Base-by-base conservation (phyloP, 2,113 vertebrate species). In the Anas platyrhynchos region DNA sequence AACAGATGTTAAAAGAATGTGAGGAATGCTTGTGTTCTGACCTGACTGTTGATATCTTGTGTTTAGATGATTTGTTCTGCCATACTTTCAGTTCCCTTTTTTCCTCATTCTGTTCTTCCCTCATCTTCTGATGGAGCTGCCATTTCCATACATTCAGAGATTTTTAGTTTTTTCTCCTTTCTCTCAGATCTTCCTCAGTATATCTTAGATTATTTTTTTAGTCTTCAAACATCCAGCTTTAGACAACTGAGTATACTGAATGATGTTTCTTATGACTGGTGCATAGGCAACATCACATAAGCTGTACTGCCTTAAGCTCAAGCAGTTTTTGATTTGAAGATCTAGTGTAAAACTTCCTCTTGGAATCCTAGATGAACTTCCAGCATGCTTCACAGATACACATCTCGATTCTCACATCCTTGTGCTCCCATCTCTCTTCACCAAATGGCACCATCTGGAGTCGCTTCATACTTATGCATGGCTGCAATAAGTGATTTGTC, bases 361-460 rank as follows among this genome's bases (percentile, higher is more conserved):
- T 87, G 69, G 69, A 91, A 74, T 74, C 59, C 46, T 71, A 2
- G 32, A 27, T 91, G 82, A 96, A 83, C 61, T 81, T 89, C 16
- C 26, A 48, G 43, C 3, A 0, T 65, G 48, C 52, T 88, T 94
- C 79, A 84, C 65, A 94, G 75, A 88, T 67, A 21, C 0, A 72
- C 56, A 65, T 93, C 88, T 81, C 65, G 36, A 81, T 83, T 93
- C 68, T 88, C 48, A 27, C 55, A n/a, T 83, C 56, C 77, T 48
- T 91, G 18, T 65, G 32, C 38, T 93, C 55, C 72, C 82, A 63
- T 89, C 61, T 81, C 93, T 48, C 0, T 67, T 88, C 65, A 88
- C 93, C 90, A 95, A 74, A 93, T 74, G 83, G 85, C 85, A 94
- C 94, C 96, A 94, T 95, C 87, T 91, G 95, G 87, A 95, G 87